A percentile compares a stretch with the other conserved stretches of the same genome.
Evolutionary conservation across 2,113 vertebrate genomes (phyloP).

Genomic region (Pedetes capensis): DNA sequence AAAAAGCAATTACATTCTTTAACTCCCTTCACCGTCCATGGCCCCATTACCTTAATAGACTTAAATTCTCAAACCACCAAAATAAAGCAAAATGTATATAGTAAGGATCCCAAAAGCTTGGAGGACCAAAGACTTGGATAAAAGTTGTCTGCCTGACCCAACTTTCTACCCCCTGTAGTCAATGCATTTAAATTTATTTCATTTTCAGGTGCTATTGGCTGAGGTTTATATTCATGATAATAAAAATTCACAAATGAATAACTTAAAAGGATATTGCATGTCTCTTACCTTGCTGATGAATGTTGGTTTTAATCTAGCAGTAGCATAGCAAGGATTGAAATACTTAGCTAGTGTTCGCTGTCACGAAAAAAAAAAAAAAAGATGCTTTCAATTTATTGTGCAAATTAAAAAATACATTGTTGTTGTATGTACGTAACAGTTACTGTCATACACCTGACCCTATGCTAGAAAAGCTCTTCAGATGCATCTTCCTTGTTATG

Average conservation of each 20-base stretch:
- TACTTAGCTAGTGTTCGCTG: constrained; percentile 96
- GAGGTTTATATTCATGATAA: background rate
- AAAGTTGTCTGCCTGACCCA: background rate
- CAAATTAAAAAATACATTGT: background rate
- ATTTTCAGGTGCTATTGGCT: background rate
- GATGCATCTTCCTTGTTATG: background rate
- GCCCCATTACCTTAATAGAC: background rate
- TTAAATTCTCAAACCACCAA: background rate
- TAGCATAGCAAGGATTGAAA: constrained; percentile 99
- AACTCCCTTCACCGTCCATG: background rate
- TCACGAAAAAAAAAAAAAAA: constrained; percentile 45
- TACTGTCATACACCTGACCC: background rate
- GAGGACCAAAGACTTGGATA: background rate
- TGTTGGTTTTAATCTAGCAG: constrained; percentile 96
- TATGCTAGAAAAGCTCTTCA: background rate
- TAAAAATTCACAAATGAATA: constrained; percentile 12
- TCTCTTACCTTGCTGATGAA: constrained; percentile 97
- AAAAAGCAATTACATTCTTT: background rate
- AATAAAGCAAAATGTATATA: background rate
- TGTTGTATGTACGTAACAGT: background rate
- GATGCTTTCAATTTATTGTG: constrained; percentile 11
- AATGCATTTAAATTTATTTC: background rate
- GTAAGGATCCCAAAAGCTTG: background rate
- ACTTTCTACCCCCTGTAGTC: background rate
- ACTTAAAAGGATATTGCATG: background rate